These are phyloP conservation scores for Tethya wilhelma DNA, from an alignment of 37 sponge, comb jelly and placozoan genomes.

Conservation along the genomic window DNA sequence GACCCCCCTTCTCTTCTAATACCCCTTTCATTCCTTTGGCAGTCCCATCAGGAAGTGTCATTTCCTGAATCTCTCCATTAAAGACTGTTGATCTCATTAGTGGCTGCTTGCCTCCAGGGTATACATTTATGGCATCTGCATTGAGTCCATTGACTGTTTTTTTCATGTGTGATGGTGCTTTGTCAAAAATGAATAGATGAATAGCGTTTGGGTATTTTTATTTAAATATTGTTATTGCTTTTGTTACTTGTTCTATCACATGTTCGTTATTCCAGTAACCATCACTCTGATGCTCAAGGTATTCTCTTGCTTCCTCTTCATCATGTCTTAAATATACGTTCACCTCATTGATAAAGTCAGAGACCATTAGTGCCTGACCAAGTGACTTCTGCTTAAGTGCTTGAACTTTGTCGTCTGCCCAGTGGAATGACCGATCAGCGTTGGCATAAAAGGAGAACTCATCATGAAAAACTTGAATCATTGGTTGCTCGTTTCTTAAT, in stretches of 20 bases:
- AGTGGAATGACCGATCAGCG: conserved; percentile 40
- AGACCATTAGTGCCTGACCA: conserved; percentile 54
- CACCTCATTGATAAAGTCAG: conserved; percentile 62
- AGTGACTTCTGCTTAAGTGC: conserved; percentile 43
- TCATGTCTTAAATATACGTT: conserved; percentile 43
- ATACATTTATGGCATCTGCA: conserved; percentile 60
- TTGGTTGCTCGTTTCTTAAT: too few relatives aligned
- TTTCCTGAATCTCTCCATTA: conserved; percentile 37
- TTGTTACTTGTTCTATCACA: too few relatives aligned
- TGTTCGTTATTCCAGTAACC: conserved; percentile 60
- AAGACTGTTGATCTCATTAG: conserved; percentile 48
- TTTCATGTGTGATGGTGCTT: too few relatives aligned
- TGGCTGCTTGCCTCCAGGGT: conserved; percentile 53
- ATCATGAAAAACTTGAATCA: conserved; percentile 59
- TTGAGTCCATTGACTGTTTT: too few relatives aligned
- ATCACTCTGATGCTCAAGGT: background rate
- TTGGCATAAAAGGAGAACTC: conserved; percentile 57
- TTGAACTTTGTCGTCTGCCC: conserved; percentile 17
- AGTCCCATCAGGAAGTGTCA: too few relatives aligned
- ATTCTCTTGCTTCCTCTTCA: conserved; percentile 4
- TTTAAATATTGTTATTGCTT: conserved; percentile 28
- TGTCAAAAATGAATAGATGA: too few relatives aligned
- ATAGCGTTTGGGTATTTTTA: too few relatives aligned
- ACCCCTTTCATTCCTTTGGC: too few relatives aligned
- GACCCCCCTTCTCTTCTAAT: too few relatives aligned